phyloP scores from a whole-genome alignment of 2,797 vertebrate species.

The Bradypodion pumilum region DNA sequence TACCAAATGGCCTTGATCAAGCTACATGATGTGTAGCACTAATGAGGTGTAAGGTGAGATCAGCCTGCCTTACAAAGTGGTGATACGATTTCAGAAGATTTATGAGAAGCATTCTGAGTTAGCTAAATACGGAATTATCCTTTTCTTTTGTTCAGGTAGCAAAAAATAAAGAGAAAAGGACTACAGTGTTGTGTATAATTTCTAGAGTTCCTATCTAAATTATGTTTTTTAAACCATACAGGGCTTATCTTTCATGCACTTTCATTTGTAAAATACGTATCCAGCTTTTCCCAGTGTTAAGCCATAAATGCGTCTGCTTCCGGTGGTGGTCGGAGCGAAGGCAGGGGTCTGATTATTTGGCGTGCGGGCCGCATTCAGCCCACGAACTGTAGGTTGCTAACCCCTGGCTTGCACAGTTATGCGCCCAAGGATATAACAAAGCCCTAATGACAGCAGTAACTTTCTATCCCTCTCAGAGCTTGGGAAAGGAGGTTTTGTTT shows the following conservation, averaged over 20 bases:
- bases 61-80: not conserved
- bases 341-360: too few species aligned
- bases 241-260: not conserved
- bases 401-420: too few species aligned
- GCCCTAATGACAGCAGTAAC: too few species aligned
- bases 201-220: not conserved
- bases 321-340: too few species aligned
- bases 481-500: too few species aligned
- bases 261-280: not conserved
- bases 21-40: not conserved
- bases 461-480: too few species aligned
- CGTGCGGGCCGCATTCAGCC: too few species aligned
- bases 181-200: not conserved
- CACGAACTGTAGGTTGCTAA: too few species aligned
- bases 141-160: not conserved
- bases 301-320: too few species aligned
- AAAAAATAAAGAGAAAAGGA: not conserved
- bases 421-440: not conserved
- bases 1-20: not conserved
- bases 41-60: not conserved
- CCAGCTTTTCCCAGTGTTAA: not conserved
- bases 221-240: not conserved
- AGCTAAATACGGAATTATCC: not conserved
- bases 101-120: not conserved
- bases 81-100: not conserved